A percentile compares a stretch with the other conserved stretches of the same genome.
Conservation (phyloP, 1,140 invertebrate genomes). For the Diabrotica virgifera region DNA sequence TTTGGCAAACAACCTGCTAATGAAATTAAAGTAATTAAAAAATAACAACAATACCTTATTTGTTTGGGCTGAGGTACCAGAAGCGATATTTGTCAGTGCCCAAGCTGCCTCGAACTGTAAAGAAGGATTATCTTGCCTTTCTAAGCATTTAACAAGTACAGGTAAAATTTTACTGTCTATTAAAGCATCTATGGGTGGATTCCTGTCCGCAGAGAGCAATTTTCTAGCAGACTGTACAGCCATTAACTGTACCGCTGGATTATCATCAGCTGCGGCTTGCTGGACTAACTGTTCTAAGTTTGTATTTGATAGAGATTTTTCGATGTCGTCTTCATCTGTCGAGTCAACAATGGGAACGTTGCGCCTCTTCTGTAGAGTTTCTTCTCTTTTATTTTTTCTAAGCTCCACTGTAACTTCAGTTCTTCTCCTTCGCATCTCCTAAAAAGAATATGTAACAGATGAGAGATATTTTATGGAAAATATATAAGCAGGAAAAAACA, state of each 20-base stretch:
- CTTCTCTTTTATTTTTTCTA: slow-evolving; percentile 95
- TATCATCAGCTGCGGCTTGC: slow-evolving; percentile 66
- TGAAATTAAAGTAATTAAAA: neutral
- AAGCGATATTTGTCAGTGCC: slow-evolving; percentile 99
- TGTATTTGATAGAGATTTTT: slow-evolving; percentile 62
- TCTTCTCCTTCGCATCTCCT: slow-evolving; percentile 94
- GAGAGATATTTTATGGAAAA: too few species aligned
- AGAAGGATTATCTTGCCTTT: slow-evolving; percentile 81
- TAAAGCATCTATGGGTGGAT: slow-evolving; percentile 97
- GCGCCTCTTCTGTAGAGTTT: slow-evolving; percentile 90
- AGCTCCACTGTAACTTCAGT: slow-evolving; percentile 95
- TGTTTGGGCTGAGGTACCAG: slow-evolving; percentile 94
- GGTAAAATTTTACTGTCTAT: slow-evolving; percentile 93
- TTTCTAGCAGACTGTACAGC: slow-evolving; percentile 89
- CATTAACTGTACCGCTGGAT: slow-evolving; percentile 70
- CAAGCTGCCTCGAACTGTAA: slow-evolving; percentile 99
- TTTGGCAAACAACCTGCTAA: too few species aligned
- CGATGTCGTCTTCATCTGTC: slow-evolving; percentile 77
- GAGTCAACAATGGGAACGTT: slow-evolving; percentile 86
- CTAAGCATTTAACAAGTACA: slow-evolving; percentile 86
- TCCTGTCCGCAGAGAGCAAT: slow-evolving; percentile 92
- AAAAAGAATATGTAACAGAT: slow-evolving; percentile 6
- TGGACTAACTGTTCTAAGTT: slow-evolving; percentile 69
- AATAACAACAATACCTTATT: slow-evolving; percentile 57
- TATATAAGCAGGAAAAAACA: too few species aligned